Conservation (phyloP, 2,888 invertebrate species). For the Chrysolina oricalcia region DNA sequence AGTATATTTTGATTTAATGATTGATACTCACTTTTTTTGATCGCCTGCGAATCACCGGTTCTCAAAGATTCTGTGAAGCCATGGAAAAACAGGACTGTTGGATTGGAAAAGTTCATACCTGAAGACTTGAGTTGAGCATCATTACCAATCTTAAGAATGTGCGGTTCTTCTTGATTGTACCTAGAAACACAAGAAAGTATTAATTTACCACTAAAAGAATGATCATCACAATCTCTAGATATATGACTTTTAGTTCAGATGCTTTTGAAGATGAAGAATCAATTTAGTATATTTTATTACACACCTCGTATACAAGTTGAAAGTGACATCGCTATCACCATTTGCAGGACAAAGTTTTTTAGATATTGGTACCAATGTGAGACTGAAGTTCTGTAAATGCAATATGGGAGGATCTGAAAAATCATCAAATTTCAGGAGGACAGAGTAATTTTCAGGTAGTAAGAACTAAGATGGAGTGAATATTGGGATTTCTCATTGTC, state of each 20-base stretch:
- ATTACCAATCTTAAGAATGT: slow-evolving; percentile 70
- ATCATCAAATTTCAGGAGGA: background rate
- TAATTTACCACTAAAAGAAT: too few relatives aligned
- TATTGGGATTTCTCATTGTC: too few relatives aligned
- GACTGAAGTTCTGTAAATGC: slow-evolving; percentile 45
- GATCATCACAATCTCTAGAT: too few relatives aligned
- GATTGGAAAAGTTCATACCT: slow-evolving; percentile 72
- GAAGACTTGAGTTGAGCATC: slow-evolving; percentile 73
- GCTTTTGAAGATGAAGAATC: too few relatives aligned
- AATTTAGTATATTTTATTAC: slow-evolving; percentile 24
- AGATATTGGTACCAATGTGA: slow-evolving; percentile 47
- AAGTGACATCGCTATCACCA: slow-evolving; percentile 70
- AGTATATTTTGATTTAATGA: too few relatives aligned
- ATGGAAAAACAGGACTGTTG: slow-evolving; percentile 75
- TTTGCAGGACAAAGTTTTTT: slow-evolving; percentile 61
- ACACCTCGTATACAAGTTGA: slow-evolving; percentile 73
- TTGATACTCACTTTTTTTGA: slow-evolving; percentile 71
- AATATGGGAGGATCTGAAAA: slow-evolving; percentile 49
- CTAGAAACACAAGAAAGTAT: slow-evolving; percentile 20
- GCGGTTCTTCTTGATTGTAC: slow-evolving; percentile 56
- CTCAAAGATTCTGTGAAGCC: slow-evolving; percentile 75
- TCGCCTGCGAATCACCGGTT: slow-evolving; percentile 72
- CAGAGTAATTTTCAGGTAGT: too few relatives aligned
- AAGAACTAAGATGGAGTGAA: too few relatives aligned
- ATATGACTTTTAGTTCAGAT: too few relatives aligned